Conservation (phyloP, 2,888 invertebrate species). For the Physocephala rufipes region DNA sequence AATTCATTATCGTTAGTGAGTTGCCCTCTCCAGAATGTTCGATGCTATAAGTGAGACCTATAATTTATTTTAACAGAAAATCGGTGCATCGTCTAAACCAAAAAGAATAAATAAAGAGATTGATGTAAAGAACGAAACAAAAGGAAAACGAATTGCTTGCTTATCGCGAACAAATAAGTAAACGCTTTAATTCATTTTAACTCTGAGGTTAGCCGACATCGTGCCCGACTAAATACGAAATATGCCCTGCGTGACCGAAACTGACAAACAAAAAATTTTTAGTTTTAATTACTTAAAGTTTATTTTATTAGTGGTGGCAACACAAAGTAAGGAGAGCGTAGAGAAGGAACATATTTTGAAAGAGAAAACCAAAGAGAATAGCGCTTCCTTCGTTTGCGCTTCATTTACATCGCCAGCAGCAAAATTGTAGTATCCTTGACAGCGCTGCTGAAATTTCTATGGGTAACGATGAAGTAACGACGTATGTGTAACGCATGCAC, state of each 20-base stretch:
- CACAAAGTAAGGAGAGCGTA: neutral
- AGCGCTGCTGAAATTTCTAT: too few species aligned
- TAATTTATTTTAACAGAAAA: too few species aligned
- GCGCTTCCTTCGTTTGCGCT: neutral
- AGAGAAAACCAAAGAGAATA: neutral
- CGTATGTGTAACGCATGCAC: neutral
- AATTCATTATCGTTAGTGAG: too few species aligned
- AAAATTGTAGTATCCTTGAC: too few species aligned
- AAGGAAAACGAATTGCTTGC: too few species aligned
- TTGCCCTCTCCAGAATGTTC: too few species aligned
- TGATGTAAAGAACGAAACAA: too few species aligned
- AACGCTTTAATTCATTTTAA: neutral
- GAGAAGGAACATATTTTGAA: neutral
- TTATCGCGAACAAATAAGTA: neutral
- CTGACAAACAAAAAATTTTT: neutral
- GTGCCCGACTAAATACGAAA: neutral
- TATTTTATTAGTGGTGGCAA: slow-evolving; percentile 2
- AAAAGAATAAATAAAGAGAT: too few species aligned
- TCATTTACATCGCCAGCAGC: slow-evolving; percentile 2
- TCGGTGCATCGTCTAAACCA: too few species aligned
- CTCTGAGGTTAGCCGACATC: neutral
- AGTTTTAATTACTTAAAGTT: slow-evolving; percentile 15
- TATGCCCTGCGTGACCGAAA: too few species aligned
- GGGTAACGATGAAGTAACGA: too few species aligned
- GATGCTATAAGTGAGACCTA: too few species aligned